Base-by-base conservation (phyloP, 2,113 vertebrate genomes). In the Thomomys bottae region DNA sequence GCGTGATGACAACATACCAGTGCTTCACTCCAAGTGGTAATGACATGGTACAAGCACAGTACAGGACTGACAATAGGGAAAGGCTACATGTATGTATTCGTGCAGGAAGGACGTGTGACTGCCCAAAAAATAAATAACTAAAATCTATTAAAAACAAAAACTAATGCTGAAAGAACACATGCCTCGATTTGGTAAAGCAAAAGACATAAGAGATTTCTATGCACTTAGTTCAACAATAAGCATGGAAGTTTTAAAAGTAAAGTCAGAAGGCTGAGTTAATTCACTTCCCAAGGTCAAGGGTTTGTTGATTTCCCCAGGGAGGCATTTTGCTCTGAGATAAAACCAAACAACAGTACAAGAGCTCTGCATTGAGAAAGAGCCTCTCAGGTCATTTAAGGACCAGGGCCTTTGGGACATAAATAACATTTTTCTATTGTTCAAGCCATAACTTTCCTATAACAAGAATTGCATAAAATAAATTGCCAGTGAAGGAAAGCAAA, bases 261-360 rank as follows among this genome's bases (percentile, higher is more conserved):
- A 90, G 72, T 80, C 84, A 84, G 30, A 49, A 77, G 64, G 89
- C 72, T 45, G 54, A 94, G 86, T 32, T 83, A 61, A 92, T 72
- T 90, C 40, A 45, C 42, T 90, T 90, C 38, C 67, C 42, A 90
- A 90, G 70, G 92, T 90, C 78, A 85, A 91, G 88, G 38, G 49
- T 8, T 57, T 45, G 40, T 28, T 91, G 83, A 90, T 93, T 91
- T 93, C 57, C 32, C 64, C 71, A 57, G 76, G 84, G 80, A 96
- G 54, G 67, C 61, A 91, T 68, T 93, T 84, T 76, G 61, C 79
- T 28, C 79, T 68, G 30, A 86, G 67, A 86, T 71, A 61, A 79
- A 90, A 81, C 67, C 80, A 92, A 95, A 64, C 57, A 76, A 40
- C 66, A 79, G 64, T n/a, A 63, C 21, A 15, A 84, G 71, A 77